Evolutionary conservation across 1,140 invertebrate genomes (phyloP).

Genomic region (Philopotamus ludificatus): DNA sequence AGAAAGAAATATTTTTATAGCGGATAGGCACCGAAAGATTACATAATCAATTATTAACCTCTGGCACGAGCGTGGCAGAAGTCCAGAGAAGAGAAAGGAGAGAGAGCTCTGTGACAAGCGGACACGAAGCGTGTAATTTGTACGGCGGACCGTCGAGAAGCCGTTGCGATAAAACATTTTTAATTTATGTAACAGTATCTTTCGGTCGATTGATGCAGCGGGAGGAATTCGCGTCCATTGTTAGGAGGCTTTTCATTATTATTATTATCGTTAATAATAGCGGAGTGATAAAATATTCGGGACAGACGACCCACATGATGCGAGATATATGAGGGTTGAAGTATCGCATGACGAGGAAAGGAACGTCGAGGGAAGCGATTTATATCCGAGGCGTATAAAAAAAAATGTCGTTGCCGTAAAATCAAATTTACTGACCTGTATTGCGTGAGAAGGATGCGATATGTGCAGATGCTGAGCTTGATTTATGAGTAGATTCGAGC

Average conservation of each 20-base stretch:
- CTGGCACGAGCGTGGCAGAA: background rate
- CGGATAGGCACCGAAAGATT: background rate
- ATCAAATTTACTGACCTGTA: constrained; percentile 61
- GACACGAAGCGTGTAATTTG: background rate
- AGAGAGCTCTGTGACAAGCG: background rate
- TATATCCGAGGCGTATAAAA: constrained; percentile 1
- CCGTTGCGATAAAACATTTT: background rate
- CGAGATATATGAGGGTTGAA: constrained; percentile 4
- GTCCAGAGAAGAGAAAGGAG: background rate
- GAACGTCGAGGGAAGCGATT: constrained; percentile 9
- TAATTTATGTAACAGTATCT: constrained; percentile 11
- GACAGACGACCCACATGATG: constrained; percentile 10
- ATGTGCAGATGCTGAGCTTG: constrained; percentile 85
- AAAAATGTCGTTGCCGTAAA: constrained; percentile 1
- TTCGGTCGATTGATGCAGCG: constrained; percentile 11
- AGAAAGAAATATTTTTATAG: too few species aligned
- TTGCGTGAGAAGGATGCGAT: constrained; percentile 72
- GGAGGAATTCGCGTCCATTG: constrained; percentile 10
- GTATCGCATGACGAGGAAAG: constrained; percentile 2
- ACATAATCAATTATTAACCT: constrained; percentile 4
- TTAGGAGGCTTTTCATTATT: background rate
- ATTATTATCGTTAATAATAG: background rate
- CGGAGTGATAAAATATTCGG: background rate
- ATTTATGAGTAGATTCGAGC: constrained; percentile 68
- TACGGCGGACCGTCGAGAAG: too few species aligned